A percentile compares a stretch with the other conserved stretches of the same genome.
These are phyloP conservation scores for Lycophotia porphyrea DNA, from an alignment of 2,888 invertebrate species.

Conservation along the genomic window DNA sequence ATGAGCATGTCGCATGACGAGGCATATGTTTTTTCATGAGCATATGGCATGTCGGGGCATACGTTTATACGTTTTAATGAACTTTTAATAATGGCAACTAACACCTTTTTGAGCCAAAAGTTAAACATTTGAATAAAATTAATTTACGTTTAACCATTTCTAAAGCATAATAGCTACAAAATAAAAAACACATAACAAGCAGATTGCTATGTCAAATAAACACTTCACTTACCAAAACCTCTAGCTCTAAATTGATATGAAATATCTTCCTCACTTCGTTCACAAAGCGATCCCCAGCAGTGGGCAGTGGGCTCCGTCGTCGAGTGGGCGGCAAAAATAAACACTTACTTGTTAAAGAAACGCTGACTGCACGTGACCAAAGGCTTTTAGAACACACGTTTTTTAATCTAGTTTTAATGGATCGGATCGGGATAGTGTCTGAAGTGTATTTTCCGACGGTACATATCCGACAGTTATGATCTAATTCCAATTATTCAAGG, in stretches of 20 bases:
- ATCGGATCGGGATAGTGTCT: constrained; percentile 22
- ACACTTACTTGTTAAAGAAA: constrained; percentile 81
- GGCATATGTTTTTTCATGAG: neutral
- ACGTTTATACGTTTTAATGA: no score
- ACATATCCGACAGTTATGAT: neutral
- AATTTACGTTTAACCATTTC: neutral
- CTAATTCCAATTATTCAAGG: neutral
- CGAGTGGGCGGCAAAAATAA: constrained; percentile 75
- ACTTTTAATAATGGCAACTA: neutral
- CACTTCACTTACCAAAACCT: constrained; percentile 21
- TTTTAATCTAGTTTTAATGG: constrained; percentile 46
- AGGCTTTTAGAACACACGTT: constrained; percentile 67
- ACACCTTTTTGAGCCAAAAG: neutral
- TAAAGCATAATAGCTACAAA: neutral
- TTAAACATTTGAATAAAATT: neutral
- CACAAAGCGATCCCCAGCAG: constrained; percentile 44
- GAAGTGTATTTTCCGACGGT: neutral
- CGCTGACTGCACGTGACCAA: constrained; percentile 73
- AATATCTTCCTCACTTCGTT: constrained; percentile 56
- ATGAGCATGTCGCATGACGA: neutral
- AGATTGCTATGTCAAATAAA: constrained; percentile 39
- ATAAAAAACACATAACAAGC: constrained; percentile 1
- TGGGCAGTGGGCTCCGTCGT: constrained; percentile 54
- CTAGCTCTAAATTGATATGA: constrained; percentile 55
- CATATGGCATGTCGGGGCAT: neutral